Evolutionary conservation across 2,797 vertebrate species (phyloP), one percentile per base, ranked within the genome.

Genomic region (Petrocephalus sullivani): DNA sequence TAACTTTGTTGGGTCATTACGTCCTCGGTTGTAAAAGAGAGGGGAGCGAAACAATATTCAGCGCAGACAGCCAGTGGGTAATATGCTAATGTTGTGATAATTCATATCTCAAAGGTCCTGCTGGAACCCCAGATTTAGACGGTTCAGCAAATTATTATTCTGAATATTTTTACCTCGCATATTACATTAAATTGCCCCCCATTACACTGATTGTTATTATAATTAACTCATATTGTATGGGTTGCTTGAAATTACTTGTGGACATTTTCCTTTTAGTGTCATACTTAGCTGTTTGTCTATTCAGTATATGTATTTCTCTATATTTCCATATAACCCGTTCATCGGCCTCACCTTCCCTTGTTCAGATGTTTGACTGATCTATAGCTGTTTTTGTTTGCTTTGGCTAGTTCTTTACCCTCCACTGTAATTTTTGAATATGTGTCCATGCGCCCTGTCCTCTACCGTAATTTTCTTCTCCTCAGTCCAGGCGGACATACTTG

Each of bases 381-480:
- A 16, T 84, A 84, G 81, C 81, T 83, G 21, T 51, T 75, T 78
- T 81, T 49, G 37, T 81, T 81, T 87, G 51, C 23, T 21, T 78
- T 81, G 46, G 21, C 19, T 58, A 23, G 33, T 83, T 88, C 82
- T 88, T 49, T 53, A 8, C 67, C 53, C 53, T 37, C 85, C 49
- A 21, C 61, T 78, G 83, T 51, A 85, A 53, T 83, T 82, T 67
- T 88, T 90, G 89, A 88, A 89, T 82, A 88, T 87, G 61, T 86
- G 60, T 71, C 37, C 67, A 71, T 91, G 90, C 90, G 90, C 87
- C 91, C 87, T 86, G 87, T 78, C 89, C 88, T 88, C 33, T 82
- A 49, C 82, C 90, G 7, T 83, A 87, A 86, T 78, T 87, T 88
- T 86, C 87, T 46, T 89, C 85, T 60, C 88, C 67, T 60, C 28